These are phyloP conservation scores for Arctocebus calabarensis DNA, from an alignment of 2,797 vertebrate species.

Conservation along the genomic window DNA sequence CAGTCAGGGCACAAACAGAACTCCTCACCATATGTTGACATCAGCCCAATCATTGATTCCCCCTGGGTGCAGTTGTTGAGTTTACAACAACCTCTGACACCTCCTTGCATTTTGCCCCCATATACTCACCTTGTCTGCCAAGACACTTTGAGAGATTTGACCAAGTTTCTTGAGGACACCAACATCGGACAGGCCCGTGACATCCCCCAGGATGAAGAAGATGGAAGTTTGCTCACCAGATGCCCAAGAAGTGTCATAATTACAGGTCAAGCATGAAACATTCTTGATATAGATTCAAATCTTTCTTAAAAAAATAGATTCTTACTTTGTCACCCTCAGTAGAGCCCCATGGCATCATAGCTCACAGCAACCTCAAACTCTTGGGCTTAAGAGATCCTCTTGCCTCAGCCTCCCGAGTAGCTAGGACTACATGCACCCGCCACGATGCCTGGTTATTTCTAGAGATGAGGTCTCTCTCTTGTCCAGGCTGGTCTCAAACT, in stretches of 20 bases:
- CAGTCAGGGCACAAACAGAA: background rate
- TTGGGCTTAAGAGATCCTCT: too few relatives aligned
- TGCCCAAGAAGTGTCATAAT: rapidly evolving
- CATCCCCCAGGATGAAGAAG: background rate
- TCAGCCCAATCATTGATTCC: rapidly evolving
- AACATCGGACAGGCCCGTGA: rapidly evolving
- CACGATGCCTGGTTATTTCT: too few relatives aligned
- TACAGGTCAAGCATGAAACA: background rate
- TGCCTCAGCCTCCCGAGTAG: too few relatives aligned
- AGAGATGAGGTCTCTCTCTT: too few relatives aligned
- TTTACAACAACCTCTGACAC: background rate
- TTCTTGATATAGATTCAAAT: background rate
- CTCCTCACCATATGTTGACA: too few relatives aligned
- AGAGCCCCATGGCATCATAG: too few relatives aligned
- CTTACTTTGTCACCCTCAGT: too few relatives aligned
- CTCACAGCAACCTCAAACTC: too few relatives aligned
- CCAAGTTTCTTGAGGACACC: background rate
- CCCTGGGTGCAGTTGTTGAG: rapidly evolving
- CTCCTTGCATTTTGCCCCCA: background rate
- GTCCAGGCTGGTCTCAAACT: too few relatives aligned
- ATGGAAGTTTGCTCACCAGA: background rate
- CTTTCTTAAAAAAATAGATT: too few relatives aligned
- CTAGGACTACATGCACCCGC: too few relatives aligned
- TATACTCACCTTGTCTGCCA: background rate
- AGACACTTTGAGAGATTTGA: background rate